Base-by-base conservation (phyloP, 2,113 vertebrate genomes). In the Narcine bancroftii region DNA sequence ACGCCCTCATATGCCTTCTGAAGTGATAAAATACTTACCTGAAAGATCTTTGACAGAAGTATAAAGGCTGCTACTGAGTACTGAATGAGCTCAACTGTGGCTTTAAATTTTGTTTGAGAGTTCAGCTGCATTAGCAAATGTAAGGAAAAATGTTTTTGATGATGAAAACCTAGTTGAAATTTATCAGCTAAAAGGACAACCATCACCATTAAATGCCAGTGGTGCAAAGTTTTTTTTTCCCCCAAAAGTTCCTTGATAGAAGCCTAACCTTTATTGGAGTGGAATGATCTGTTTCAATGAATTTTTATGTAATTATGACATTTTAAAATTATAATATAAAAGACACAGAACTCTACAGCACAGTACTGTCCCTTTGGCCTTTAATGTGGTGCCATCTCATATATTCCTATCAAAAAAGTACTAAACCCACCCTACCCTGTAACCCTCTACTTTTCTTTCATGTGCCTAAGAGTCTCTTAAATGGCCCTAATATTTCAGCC, bases 1-100 rank as follows among this genome's bases (percentile, higher is more conserved):
- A 45, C 42, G 47, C 63, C 63, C 65, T 45, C 39, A 69, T 91
- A 69, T 71, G 65, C 7, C 39, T 91, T 71, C 39, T 29, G 42
- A 91, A 19, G 36, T 66, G 85, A 91, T 91, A 47, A 91, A 91
- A 69, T 91, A 91, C 47, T 91, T 91, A 45, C 63, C 24, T 91
- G 89, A 91, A 91, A 29, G 65, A 69, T 47, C 45, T 47, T 91
- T 33, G 53, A 69, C 21, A 71, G 39, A 19, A 63, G 60, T 19
- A 63, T 26, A 45, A 69, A 69, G 3, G 63, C 36, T 91, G 89
- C 29, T 45, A 47, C 39, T 15, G 89, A 91, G 42, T 42, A 91
- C 66, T 45, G 56, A 50, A 26, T 66, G 15, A 89, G 63, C 17
- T 89, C 21, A 89, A 91, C 2, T 29, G 9, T 21, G 81, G 81